A percentile compares a stretch with the other conserved stretches of the same genome.
Conservation (phyloP, 2,888 invertebrate species). For the Clanis bilineata region DNA sequence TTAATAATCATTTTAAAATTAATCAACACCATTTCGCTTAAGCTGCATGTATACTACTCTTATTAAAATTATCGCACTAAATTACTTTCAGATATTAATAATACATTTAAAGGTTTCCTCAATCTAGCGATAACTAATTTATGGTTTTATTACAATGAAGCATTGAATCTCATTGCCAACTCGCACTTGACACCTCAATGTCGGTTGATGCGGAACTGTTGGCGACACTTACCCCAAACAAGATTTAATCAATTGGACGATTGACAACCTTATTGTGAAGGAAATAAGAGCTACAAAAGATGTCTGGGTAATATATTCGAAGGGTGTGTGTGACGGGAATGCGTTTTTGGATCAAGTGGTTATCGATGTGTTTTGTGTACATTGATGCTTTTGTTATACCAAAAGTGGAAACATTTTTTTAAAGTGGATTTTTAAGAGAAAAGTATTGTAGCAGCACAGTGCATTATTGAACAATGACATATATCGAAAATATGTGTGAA, state of each 20-base stretch:
- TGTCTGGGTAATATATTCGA: background rate
- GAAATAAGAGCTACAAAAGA: background rate
- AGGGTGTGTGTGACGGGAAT: background rate
- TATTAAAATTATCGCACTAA: too few species aligned
- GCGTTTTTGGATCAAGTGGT: constrained; percentile 7
- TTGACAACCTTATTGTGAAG: constrained; percentile 32
- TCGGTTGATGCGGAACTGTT: constrained; percentile 59
- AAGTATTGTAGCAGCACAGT: too few species aligned
- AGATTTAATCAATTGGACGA: background rate
- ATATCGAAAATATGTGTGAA: too few species aligned
- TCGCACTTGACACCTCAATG: constrained; percentile 58
- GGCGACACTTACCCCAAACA: constrained; percentile 26
- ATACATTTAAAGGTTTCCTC: background rate
- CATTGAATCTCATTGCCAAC: constrained; percentile 41
- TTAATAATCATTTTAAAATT: too few species aligned
- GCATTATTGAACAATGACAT: too few species aligned
- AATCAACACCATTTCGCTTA: too few species aligned
- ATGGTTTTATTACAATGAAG: constrained; percentile 23
- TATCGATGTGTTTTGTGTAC: background rate
- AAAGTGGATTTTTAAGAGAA: too few species aligned
- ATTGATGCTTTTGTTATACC: background rate
- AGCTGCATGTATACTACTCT: too few species aligned
- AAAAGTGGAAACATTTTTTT: background rate
- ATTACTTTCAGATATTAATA: background rate
- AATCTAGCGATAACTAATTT: background rate